Conservation (phyloP, 1,140 invertebrate genomes). For the Coelopa frigida region DNA sequence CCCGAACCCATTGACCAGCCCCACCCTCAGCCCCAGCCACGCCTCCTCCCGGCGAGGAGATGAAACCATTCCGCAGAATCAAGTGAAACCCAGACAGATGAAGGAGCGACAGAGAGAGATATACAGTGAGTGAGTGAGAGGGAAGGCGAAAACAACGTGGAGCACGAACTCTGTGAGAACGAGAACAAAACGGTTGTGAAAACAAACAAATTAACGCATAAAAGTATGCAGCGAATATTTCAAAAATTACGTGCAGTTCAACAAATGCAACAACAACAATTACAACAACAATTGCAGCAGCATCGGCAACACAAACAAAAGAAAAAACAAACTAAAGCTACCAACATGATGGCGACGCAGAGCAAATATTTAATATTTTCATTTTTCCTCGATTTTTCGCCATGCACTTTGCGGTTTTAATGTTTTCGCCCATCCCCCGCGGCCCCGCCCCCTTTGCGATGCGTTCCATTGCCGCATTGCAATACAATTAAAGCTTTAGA, state of each 20-base stretch:
- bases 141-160: conserved; percentile 11
- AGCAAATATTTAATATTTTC: background rate
- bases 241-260: conserved; percentile 1
- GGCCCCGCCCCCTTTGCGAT: background rate
- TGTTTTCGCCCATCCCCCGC: too few species aligned
- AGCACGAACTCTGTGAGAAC: conserved; percentile 7
- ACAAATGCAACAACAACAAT: background rate
- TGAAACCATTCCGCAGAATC: background rate
- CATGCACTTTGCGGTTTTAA: too few species aligned
- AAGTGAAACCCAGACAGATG: background rate
- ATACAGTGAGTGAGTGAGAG: conserved; percentile 4
- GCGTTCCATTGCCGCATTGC: background rate
- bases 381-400: too few species aligned
- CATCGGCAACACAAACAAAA: background rate
- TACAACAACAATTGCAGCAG: background rate
- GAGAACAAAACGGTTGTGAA: conserved; percentile 2
- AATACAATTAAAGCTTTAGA: too few species aligned
- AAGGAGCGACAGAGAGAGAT: conserved; percentile 10
- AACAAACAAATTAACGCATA: conserved; percentile 25
- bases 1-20: background rate
- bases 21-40: background rate
- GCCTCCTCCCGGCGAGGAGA: background rate
- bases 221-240: conserved; percentile 16
- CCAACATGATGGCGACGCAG: background rate
- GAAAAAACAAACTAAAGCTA: background rate